Evolutionary conservation across 2,797 vertebrate genomes (phyloP), one percentile per base, ranked within the genome.

Genomic region (Neostethus bicornis): DNA sequence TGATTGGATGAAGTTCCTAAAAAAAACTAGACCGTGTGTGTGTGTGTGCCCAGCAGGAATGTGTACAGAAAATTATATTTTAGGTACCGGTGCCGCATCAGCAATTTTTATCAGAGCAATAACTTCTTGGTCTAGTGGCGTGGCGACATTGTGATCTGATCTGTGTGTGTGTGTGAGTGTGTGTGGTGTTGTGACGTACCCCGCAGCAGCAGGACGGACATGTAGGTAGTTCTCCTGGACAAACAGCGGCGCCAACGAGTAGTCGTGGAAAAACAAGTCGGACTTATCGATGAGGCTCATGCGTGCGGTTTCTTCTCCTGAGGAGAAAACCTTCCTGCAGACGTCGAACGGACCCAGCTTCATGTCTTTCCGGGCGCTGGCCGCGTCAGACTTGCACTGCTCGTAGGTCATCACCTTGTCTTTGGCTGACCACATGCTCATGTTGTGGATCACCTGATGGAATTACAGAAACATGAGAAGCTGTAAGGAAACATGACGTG

Each of bases 181-280:
- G n/a, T n/a, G n/a, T n/a, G n/a, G n/a, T n/a, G n/a, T n/a, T n/a
- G n/a, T n/a, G n/a, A n/a, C n/a, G n/a, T 83, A 98, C 97, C 93
- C 84, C 0, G 96, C 96, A 11, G 96, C 96, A 0, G 87, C 81
- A 0, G 97, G 97, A 45, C 93, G 95, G 19, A 98, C 95, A 0
- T 98, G 92, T 7, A 93, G 25, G 19, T 99, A 99, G 89, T 99
- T 99, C 83, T 99, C 97, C 57, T 99, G 96, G 31, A 99, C 94
- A 66, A 99, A 99, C 20, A 99, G 95, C 4, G 97, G 97, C 1
- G 94, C 95, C 19, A 99, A 78, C 0, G 96, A 98, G 80, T 99
- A 99, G 83, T 99, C 96, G 8, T 99, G 94, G 83, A 99, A 99
- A 87, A 99, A 99, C 34, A 99, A 94, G 77, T 98, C 96, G 0